Base-by-base conservation (phyloP, 1,140 invertebrate genomes). In the Drosophila lacteicornis region DNA sequence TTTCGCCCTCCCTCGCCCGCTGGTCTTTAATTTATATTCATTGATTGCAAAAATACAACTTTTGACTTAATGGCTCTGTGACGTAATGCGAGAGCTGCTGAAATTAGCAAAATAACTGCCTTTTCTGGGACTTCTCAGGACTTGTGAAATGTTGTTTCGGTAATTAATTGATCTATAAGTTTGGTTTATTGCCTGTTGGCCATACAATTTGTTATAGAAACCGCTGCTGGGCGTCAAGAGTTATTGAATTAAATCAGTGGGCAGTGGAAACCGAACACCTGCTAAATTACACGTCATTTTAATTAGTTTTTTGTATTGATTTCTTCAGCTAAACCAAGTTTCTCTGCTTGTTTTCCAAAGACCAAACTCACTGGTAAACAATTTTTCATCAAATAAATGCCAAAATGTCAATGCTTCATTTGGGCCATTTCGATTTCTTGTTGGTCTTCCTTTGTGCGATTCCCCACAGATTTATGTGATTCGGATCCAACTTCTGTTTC, bases 1-100 rank as follows among this genome's bases (percentile, higher is more conserved):
- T 42, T 30, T 33, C 36, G 27, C 9, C 8, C 17, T 15, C 17
- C 12, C 25, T 25, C n/a, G 17, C n/a, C 15, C 45, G 30, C 11
- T 3, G 13, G 25, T 30, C 49, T 80, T 84, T 81, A 80, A 87
- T 87, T 87, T 87, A 88, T 88, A 80, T 87, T 62, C 69, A 87
- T 87, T 87, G 84, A 87, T 87, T 87, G 84, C 84, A 81, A 65
- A 87, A 88, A 88, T 63, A 75, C 70, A 70, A 63, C 60, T 63
- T 65, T 79, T 59, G 66, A 71, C 66, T 79, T 79, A 78, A 79
- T 58, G 75, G 58, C 66, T 42, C 66, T 50, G 51, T 79, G 76
- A 79, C 76, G 75, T 79, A 79, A 79, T 78, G 38, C 57, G 22
- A 70, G 45, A 33, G 11, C 43, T 56, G 75, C 45, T 51, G 59